Percentiles rank a stretch among this genome's conserved stretches.
phyloP scores from a whole-genome alignment of 2,113 vertebrate species.

The Oreochromis spilurus region DNA sequence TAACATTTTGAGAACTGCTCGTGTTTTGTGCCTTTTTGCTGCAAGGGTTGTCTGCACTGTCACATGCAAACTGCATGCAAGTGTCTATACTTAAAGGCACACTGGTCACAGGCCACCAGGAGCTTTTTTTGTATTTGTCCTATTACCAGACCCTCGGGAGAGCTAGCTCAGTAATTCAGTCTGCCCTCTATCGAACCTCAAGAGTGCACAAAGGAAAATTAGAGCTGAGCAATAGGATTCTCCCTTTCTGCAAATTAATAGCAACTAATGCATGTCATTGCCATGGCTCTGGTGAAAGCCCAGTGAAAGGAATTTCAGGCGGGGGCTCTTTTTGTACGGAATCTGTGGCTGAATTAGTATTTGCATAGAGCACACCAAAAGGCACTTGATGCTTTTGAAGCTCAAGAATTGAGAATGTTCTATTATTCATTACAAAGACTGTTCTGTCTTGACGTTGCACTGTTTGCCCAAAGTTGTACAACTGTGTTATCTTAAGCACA shows the following conservation, averaged over 20 bases:
- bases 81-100: neutral
- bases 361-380: neutral
- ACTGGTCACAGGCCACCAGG: neutral
- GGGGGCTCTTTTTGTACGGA: neutral
- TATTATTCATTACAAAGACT: conserved; percentile 35
- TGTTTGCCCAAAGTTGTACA: conserved; percentile 12
- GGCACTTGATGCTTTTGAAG: neutral
- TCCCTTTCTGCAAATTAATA: conserved; percentile 7
- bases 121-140: neutral
- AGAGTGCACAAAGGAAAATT: conserved; percentile 2
- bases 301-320: conserved; percentile 1
- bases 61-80: neutral
- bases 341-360: neutral
- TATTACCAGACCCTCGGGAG: neutral
- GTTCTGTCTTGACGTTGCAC: neutral
- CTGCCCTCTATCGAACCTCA: neutral
- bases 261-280: conserved; percentile 4
- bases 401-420: conserved; percentile 3
- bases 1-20: neutral
- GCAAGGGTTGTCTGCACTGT: neutral
- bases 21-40: neutral
- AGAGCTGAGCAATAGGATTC: neutral
- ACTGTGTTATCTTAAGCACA: conserved; percentile 29
- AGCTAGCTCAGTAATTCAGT: neutral
- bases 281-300: conserved; percentile 2